Evolutionary conservation across 1,140 invertebrate species (phyloP), one percentile per base, ranked within the genome.

Genomic region (Drosophila subobscura): DNA sequence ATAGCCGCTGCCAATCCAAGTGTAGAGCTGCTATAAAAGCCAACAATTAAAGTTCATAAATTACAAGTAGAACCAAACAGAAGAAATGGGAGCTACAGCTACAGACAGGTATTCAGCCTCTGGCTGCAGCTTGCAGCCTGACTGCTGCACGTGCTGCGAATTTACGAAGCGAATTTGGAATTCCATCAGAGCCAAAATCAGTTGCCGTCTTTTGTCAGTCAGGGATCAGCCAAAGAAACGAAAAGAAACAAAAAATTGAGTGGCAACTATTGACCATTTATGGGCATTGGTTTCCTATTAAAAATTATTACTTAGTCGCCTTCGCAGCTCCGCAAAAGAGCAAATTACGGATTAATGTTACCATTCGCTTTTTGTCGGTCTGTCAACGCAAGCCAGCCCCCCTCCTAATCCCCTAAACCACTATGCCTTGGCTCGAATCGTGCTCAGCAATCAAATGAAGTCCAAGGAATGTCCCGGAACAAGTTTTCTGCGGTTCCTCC

Each of bases 321-420:
- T 37, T 37, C 51, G 59, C 47, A 37, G 3, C 59, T 67, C 61
- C 58, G 29, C 57, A 63, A 50, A 37, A 37, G 66, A 72, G 71
- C 81, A 80, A 80, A 80, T 86, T 86, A 88, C 73, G 83, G 83
- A 88, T 88, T 86, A 86, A 88, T 86, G 78, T 74, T 60, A 10
- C 68, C 55, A 72, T 63, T 77, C 77, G 59, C 60, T 59, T 57
- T 44, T 27, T n/a, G 46, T 46, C 22, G 51, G 23, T 40, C 58
- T 10, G 3, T 10, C 16, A 42, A 14, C 16, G 16, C 16, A 20
- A 20, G 16, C 16, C 16, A 54, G 27, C 37, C 37, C 64, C 29
- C 41, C 10, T 14, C 49, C 37, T 42, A 41, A 54, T 45, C 70
- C 50, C 10, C 56, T 16, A 27, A 37, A 37, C 42, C 56, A 57